phyloP scores from a whole-genome alignment of 2,888 invertebrate genomes.

The Lamproptera curius region DNA sequence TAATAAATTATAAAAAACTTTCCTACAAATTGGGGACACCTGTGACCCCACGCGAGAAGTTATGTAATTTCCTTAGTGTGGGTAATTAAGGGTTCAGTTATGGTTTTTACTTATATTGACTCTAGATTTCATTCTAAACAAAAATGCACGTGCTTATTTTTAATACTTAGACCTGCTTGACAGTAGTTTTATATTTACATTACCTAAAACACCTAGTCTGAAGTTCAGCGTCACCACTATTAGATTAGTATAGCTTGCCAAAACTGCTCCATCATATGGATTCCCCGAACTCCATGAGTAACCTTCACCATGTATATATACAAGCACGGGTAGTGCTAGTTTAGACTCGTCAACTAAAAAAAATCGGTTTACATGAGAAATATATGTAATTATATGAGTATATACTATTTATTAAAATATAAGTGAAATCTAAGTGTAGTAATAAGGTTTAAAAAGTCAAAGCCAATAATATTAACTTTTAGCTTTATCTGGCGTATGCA shows the following conservation, averaged over 20 bases:
- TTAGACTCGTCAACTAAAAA: constrained; percentile 76
- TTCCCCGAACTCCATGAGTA: constrained; percentile 97
- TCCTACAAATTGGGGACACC: constrained; percentile 2
- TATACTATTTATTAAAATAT: too few species aligned
- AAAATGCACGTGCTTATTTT: too few species aligned
- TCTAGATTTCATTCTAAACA: too few species aligned
- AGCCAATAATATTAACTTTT: too few species aligned
- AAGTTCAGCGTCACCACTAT: constrained; percentile 98
- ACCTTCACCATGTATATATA: constrained; percentile 92
- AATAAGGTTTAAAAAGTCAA: too few species aligned
- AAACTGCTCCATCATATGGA: constrained; percentile 96
- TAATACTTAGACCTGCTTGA: too few species aligned
- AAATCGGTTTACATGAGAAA: too few species aligned
- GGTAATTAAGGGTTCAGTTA: constrained; percentile 10
- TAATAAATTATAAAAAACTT: background rate
- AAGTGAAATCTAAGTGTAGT: too few species aligned
- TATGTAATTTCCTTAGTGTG: constrained; percentile 11
- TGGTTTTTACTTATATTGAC: too few species aligned
- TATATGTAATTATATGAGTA: too few species aligned
- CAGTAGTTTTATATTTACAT: too few species aligned
- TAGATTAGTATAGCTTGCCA: constrained; percentile 93
- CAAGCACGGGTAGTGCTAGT: constrained; percentile 83
- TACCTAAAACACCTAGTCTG: constrained; percentile 92
- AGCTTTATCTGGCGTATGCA: too few species aligned
- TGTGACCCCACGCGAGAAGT: constrained; percentile 13